Percentiles rank a stretch among this genome's conserved stretches.
Evolutionary conservation across 2,888 invertebrate species (phyloP).

Genomic region (Chalcosyrphus nemorum): DNA sequence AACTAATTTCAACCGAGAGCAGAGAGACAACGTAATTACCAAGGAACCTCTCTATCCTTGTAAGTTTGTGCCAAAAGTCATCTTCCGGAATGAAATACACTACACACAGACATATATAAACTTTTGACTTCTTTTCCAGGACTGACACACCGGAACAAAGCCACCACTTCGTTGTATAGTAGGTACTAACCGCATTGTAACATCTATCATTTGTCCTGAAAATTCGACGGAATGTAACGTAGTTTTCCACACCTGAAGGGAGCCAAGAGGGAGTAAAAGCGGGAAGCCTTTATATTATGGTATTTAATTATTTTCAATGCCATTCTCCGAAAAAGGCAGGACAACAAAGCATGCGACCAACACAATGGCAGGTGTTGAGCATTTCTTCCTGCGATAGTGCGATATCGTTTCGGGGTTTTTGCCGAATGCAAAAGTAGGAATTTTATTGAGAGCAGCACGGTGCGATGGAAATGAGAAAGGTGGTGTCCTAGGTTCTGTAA

Average conservation of each 20-base stretch:
- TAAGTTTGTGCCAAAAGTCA: slow-evolving; percentile 23
- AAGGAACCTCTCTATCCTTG: slow-evolving; percentile 24
- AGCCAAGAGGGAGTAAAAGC: not conserved
- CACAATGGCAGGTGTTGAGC: not conserved
- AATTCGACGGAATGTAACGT: slow-evolving; percentile 24
- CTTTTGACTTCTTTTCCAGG: not conserved
- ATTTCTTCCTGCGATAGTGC: not conserved
- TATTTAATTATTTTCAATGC: slow-evolving; percentile 13
- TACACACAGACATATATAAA: not conserved
- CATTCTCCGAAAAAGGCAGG: not conserved
- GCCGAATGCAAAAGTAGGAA: not conserved
- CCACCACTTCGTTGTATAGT: not conserved
- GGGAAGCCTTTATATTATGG: slow-evolving; percentile 3
- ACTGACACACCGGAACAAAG: not conserved
- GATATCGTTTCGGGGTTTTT: not conserved
- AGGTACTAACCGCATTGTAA: slow-evolving; percentile 24
- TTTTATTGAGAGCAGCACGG: too few species aligned
- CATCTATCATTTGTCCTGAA: slow-evolving; percentile 17
- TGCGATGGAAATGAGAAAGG: not conserved
- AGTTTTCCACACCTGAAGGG: slow-evolving; percentile 11
- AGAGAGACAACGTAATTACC: slow-evolving; percentile 64
- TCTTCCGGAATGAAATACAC: not conserved
- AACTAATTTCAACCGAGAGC: slow-evolving; percentile 53
- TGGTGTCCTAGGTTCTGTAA: slow-evolving; percentile 17
- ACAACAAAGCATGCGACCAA: not conserved